phyloP scores from a whole-genome alignment of 2,797 vertebrate species.

The Echeneis naucrates region DNA sequence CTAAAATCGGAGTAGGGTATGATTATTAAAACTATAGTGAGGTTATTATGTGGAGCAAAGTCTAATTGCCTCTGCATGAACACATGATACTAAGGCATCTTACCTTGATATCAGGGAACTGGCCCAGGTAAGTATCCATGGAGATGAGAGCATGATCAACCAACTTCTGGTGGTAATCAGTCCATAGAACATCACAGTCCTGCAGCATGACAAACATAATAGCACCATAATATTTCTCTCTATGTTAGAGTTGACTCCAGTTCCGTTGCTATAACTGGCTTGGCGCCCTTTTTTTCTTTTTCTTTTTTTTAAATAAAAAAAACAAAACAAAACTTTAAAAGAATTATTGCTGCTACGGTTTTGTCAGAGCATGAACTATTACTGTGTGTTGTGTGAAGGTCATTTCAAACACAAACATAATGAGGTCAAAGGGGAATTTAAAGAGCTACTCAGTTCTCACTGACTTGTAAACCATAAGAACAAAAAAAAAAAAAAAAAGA shows the following conservation, averaged over 20 bases:
- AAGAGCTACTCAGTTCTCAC: background rate
- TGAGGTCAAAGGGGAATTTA: background rate
- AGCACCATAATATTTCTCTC: background rate
- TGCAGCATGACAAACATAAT: constrained; percentile 72
- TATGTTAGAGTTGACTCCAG: background rate
- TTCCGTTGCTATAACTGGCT: background rate
- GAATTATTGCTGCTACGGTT: constrained; percentile 4
- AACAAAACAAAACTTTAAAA: too few relatives aligned
- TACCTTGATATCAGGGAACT: constrained; percentile 99
- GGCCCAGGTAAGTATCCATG: constrained; percentile 98
- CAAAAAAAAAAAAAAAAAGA: too few relatives aligned
- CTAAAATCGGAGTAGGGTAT: background rate
- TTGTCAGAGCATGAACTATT: background rate
- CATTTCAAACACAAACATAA: constrained; percentile 3
- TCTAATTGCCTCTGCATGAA: background rate
- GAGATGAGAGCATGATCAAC: constrained; percentile 98
- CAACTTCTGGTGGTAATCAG: constrained; percentile 97
- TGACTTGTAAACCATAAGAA: background rate
- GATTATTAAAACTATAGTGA: background rate
- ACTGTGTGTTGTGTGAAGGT: background rate
- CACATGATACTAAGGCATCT: too few relatives aligned
- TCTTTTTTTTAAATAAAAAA: background rate
- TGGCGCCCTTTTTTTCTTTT: too few relatives aligned
- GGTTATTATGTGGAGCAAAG: background rate
- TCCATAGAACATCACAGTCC: constrained; percentile 97